Percentiles rank a stretch among this genome's conserved stretches.
phyloP scores from a whole-genome alignment of 2,797 vertebrate species.

The Coendou prehensilis region DNA sequence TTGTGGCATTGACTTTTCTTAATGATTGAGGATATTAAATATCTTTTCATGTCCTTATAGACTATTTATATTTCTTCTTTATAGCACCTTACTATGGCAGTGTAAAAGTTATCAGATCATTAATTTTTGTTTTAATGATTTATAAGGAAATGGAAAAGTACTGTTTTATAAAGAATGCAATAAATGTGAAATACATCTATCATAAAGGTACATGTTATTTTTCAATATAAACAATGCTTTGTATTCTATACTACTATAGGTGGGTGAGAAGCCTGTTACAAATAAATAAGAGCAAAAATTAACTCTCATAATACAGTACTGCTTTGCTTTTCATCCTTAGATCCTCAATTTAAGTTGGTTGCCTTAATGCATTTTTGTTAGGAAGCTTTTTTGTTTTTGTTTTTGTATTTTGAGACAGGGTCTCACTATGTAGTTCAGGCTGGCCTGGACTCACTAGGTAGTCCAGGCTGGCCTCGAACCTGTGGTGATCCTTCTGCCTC shows the following conservation, averaged over 20 bases:
- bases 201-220: conserved; percentile 56
- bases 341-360: conserved; percentile 48
- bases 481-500: not conserved
- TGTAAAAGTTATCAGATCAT: conserved; percentile 25
- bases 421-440: not conserved
- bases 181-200: conserved; percentile 50
- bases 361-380: conserved; percentile 45
- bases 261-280: not conserved
- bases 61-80: not conserved
- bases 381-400: not conserved
- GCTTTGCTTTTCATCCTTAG: conserved; percentile 42
- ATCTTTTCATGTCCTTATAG: not conserved
- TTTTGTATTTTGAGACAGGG: not conserved
- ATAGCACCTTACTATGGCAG: conserved; percentile 21
- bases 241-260: conserved; percentile 11
- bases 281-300: conserved; percentile 63
- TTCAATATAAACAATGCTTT: conserved; percentile 31
- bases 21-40: not conserved
- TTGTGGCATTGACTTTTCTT: not conserved
- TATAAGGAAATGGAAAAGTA: conserved; percentile 51
- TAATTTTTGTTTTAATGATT: conserved; percentile 55
- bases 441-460: not conserved
- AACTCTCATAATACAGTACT: not conserved
- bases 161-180: conserved; percentile 60
- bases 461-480: not conserved